phyloP scores from a whole-genome alignment of 2,888 invertebrate genomes.

The Minunthozetes semirufus region DNA sequence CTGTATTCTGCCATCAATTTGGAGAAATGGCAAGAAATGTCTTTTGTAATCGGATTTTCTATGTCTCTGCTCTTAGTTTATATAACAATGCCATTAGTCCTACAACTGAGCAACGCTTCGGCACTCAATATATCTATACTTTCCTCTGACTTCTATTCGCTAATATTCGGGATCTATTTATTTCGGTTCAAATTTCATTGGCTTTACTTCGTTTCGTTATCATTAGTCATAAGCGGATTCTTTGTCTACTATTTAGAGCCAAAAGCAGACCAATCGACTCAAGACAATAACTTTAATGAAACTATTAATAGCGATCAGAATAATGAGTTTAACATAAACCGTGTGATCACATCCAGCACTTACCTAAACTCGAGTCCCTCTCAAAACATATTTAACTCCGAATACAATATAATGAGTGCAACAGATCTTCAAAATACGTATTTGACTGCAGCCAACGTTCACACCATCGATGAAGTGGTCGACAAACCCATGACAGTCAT shows the following conservation, averaged over 20 bases:
- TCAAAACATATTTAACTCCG: not conserved
- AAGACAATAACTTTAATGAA: not conserved
- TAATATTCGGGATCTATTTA: constrained; percentile 68
- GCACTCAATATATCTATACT: constrained; percentile 71
- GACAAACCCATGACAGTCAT: not conserved
- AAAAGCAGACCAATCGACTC: constrained; percentile 48
- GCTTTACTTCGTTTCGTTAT: constrained; percentile 70
- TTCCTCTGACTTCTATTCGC: constrained; percentile 75
- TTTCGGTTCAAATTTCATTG: constrained; percentile 61
- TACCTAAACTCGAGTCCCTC: constrained; percentile 4
- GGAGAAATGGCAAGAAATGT: constrained; percentile 53
- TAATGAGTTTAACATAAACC: not conserved
- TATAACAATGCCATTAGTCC: constrained; percentile 65
- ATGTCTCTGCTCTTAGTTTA: constrained; percentile 68
- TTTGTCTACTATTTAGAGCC: constrained; percentile 60
- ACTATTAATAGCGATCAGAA: constrained; percentile 9
- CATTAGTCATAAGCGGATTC: constrained; percentile 67
- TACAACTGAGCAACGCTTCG: constrained; percentile 71
- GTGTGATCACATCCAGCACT: constrained; percentile 17
- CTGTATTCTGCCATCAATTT: constrained; percentile 59
- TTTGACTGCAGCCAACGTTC: constrained; percentile 3
- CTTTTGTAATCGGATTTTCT: constrained; percentile 57
- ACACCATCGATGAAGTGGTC: not conserved
- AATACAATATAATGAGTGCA: not conserved
- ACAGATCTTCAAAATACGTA: constrained; percentile 1